phyloP scores from a whole-genome alignment of 1,140 invertebrate genomes.

The Phenacoccus solenopsis region DNA sequence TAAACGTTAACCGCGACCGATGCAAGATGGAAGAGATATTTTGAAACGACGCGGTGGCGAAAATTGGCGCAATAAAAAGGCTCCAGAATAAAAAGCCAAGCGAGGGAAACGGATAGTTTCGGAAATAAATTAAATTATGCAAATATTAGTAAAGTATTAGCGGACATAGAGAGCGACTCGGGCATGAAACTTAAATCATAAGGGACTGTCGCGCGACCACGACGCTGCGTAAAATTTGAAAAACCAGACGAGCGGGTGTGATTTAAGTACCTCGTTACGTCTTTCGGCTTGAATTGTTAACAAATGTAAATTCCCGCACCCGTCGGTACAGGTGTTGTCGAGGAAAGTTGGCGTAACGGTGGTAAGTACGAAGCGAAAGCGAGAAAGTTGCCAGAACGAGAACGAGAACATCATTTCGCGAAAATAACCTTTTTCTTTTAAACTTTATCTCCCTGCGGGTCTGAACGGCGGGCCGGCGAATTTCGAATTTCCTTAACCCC shows the following conservation, averaged over 20 bases:
- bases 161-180: not conserved
- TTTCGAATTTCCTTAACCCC: not conserved
- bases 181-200: not conserved
- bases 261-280: slow-evolving; percentile 1
- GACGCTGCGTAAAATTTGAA: not conserved
- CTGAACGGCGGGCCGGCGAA: not conserved
- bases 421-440: not conserved
- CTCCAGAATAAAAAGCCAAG: not conserved
- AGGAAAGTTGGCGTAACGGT: not conserved
- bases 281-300: not conserved
- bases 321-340: not conserved
- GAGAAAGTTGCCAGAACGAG: not conserved
- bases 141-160: not conserved
- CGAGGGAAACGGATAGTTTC: not conserved
- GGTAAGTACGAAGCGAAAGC: not conserved
- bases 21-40: too few species aligned
- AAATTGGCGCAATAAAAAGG: not conserved
- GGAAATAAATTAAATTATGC: not conserved
- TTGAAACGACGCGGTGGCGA: not conserved
- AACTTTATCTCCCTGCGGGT: not conserved
- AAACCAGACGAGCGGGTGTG: not conserved
- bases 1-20: too few species aligned
- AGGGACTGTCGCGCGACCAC: not conserved
- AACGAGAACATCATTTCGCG: not conserved
- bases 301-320: not conserved